Percentiles rank a stretch among this genome's conserved stretches.
Conservation (phyloP, 2,113 vertebrate genomes). For the Colossoma macropomum region DNA sequence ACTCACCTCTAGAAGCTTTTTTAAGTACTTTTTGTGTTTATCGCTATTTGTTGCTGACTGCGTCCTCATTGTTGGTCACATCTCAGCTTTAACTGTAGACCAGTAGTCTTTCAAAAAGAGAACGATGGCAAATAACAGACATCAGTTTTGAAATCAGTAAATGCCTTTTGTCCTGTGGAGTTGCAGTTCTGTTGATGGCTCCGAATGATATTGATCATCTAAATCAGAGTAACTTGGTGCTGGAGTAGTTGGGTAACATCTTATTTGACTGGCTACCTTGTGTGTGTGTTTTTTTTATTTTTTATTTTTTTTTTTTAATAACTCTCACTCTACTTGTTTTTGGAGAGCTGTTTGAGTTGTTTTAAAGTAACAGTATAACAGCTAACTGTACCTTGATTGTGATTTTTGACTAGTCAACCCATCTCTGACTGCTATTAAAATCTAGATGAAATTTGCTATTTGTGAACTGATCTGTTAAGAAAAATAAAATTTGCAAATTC, state of each 20-base stretch:
- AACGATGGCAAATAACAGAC: not conserved
- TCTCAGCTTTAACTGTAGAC: constrained; percentile 11
- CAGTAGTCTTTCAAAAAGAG: not conserved
- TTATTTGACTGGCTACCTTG: not conserved
- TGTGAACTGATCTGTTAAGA: not conserved
- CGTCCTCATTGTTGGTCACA: not conserved
- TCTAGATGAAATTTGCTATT: constrained; percentile 18
- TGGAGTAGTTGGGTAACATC: not conserved
- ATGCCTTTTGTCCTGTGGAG: not conserved
- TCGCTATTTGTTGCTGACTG: not conserved
- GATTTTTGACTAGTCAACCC: not conserved
- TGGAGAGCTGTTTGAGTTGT: not conserved
- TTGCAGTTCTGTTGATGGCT: not conserved
- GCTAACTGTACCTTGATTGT: constrained; percentile 3
- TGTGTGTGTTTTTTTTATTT: not conserved
- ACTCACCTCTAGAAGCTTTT: not conserved
- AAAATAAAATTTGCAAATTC: not conserved
- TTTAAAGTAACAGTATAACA: constrained; percentile 28
- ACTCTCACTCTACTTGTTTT: not conserved
- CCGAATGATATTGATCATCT: not conserved
- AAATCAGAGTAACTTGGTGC: not conserved
- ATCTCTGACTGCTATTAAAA: not conserved
- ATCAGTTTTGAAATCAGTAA: not conserved
- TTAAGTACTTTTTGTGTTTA: not conserved
- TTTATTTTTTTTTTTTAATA: not conserved